Base-by-base conservation (phyloP, 1,140 invertebrate species). In the Geopemphigus sp. region DNA sequence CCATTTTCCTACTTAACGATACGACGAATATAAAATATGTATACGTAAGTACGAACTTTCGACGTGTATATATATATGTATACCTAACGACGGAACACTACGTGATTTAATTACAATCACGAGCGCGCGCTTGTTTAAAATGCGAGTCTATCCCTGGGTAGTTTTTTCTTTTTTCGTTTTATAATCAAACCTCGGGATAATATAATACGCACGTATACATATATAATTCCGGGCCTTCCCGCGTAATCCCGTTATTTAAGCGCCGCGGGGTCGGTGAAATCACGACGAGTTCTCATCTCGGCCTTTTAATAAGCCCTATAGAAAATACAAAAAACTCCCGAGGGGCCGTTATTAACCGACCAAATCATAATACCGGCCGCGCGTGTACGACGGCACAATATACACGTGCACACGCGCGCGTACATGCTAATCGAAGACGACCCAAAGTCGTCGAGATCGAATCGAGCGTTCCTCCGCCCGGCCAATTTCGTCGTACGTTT, bases 101-200 rank as follows among this genome's bases (percentile, higher is more conserved):
- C 68, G 68, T 72, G 68, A 72, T 72, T 72, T 72, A 72, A 72
- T 72, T 72, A 72, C 68, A 47, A 53, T 53, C 50, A 72, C 53
- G 17, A 29, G 68, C 17, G 68, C 26, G 47, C 47, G n/a, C n/a
- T 32, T 47, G 47, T 53, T 70, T 70, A 70, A 53, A 70, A 70
- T 70, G 15, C 66, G 53, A 53, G 47, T 47, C 47, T 70, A 4
- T 24, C 57, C 57, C 22, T 5, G 8, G 64, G 8, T 68, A 3
- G 50, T 53, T 19, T 53, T 70, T 53, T 72, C 12, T 6, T 50
- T 50, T 50, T 50, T 29, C 19, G 19, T 26, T n/a, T 29, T 54
- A 53, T 72, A 68, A 53, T 32, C 47, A 72, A 54, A 72, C 68
- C 68, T 29, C 68, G 32, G 68, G 68, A 54, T 72, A 54, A 70